phyloP scores from a whole-genome alignment of 1,140 invertebrate genomes.

The Drosophila busckii region DNA sequence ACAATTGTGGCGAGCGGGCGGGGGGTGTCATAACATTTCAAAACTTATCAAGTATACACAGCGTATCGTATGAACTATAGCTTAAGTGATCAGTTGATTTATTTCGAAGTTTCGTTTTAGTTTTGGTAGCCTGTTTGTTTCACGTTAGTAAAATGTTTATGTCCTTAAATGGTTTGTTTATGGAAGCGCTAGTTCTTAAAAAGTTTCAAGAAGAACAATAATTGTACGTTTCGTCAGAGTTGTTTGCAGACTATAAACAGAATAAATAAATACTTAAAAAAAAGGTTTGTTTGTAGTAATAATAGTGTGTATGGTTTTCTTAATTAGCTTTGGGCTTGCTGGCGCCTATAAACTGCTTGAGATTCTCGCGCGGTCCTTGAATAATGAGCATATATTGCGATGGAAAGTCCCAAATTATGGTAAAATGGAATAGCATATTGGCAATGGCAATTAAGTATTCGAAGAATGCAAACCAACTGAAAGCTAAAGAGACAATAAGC shows the following conservation, averaged over 20 bases:
- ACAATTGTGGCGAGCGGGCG: too few species aligned
- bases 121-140: too few species aligned
- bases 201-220: slow-evolving; percentile 52
- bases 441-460: slow-evolving; percentile 93
- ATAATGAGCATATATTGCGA: slow-evolving; percentile 88
- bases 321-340: slow-evolving; percentile 57
- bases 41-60: too few species aligned
- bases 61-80: too few species aligned
- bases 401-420: slow-evolving; percentile 91
- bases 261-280: slow-evolving; percentile 3
- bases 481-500: slow-evolving; percentile 83
- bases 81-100: too few species aligned
- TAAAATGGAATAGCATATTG: slow-evolving; percentile 95
- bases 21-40: too few species aligned
- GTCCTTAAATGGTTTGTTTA: slow-evolving; percentile 17
- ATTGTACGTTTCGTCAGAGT: slow-evolving; percentile 53
- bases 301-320: background rate
- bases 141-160: slow-evolving; percentile 5
- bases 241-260: slow-evolving; percentile 16
- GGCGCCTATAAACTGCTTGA: slow-evolving; percentile 45
- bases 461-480: slow-evolving; percentile 95
- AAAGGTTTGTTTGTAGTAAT: background rate
- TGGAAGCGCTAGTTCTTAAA: slow-evolving; percentile 63
- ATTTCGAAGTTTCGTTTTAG: background rate
- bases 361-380: slow-evolving; percentile 78